Evolutionary conservation across 2,113 vertebrate genomes (phyloP).

Genomic region (Ictalurus punctatus): DNA sequence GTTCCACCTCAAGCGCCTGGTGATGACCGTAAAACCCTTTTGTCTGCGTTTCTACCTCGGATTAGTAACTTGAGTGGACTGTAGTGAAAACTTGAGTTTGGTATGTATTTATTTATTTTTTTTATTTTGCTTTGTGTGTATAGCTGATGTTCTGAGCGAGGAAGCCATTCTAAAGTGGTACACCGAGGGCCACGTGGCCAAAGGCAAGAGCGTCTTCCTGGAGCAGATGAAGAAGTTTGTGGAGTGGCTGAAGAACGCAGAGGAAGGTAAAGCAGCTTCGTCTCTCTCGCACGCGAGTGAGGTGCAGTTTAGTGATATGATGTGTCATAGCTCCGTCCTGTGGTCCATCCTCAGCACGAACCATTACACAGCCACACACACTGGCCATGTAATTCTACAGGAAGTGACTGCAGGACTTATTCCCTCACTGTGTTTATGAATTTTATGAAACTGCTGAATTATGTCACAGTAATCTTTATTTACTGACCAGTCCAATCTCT

Average conservation of each 20-base stretch:
- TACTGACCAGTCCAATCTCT: too few relatives aligned
- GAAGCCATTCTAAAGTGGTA: conserved; percentile 99
- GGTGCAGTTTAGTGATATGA: not conserved
- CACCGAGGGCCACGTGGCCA: conserved; percentile 87
- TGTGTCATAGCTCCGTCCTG: too few relatives aligned
- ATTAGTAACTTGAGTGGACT: not conserved
- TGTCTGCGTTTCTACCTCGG: not conserved
- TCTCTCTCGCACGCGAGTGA: too few relatives aligned
- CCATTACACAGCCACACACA: not conserved
- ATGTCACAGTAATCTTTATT: too few relatives aligned
- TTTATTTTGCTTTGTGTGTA: not conserved
- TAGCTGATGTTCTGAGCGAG: conserved; percentile 96
- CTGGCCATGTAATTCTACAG: not conserved
- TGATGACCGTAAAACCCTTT: not conserved
- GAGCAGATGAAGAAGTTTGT: conserved; percentile 99
- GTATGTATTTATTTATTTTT: not conserved
- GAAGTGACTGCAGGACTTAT: not conserved
- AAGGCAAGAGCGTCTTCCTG: conserved; percentile 96
- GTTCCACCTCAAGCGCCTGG: not conserved
- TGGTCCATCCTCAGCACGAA: not conserved
- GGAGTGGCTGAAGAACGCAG: conserved; percentile 98
- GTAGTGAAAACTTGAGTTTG: too few relatives aligned
- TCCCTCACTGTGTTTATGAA: too few relatives aligned
- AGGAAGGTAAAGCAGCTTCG: conserved; percentile 81
- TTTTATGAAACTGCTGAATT: too few relatives aligned